These are phyloP conservation scores for Columba guinea DNA, from an alignment of 2,797 vertebrate genomes.

Conservation along the genomic window DNA sequence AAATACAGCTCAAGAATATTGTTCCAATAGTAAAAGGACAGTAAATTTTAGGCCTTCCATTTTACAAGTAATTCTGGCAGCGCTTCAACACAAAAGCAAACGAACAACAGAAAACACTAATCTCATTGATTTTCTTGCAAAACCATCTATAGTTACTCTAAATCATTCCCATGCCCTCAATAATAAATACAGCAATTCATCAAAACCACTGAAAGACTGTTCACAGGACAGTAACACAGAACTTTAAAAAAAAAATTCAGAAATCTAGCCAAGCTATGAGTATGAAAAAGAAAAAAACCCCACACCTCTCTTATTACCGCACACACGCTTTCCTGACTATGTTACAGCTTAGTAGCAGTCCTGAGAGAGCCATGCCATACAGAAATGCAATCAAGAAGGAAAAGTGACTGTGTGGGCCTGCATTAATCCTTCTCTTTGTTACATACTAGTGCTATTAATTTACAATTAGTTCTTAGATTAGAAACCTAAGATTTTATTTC, in stretches of 20 bases:
- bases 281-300: neutral
- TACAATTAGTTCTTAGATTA: conserved; percentile 50
- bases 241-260: neutral
- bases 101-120: neutral
- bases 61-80: neutral
- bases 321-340: conserved; percentile 3
- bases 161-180: neutral
- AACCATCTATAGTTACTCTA: neutral
- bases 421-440: conserved; percentile 46
- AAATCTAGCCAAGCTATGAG: neutral
- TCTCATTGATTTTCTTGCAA: neutral
- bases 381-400: conserved; percentile 43
- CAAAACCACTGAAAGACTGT: neutral
- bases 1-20: neutral
- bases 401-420: conserved; percentile 32
- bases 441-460: conserved; percentile 31
- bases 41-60: neutral
- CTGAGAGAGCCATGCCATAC: conserved; percentile 31
- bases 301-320: neutral
- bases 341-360: neutral
- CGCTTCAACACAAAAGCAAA: neutral
- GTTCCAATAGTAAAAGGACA: neutral
- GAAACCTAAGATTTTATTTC: conserved; percentile 46
- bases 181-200: neutral
- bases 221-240: neutral